Percentiles rank a stretch among this genome's conserved stretches.
These are phyloP conservation scores for Drosophila tropicalis DNA, from an alignment of 1,140 invertebrate genomes.

Conservation along the genomic window DNA sequence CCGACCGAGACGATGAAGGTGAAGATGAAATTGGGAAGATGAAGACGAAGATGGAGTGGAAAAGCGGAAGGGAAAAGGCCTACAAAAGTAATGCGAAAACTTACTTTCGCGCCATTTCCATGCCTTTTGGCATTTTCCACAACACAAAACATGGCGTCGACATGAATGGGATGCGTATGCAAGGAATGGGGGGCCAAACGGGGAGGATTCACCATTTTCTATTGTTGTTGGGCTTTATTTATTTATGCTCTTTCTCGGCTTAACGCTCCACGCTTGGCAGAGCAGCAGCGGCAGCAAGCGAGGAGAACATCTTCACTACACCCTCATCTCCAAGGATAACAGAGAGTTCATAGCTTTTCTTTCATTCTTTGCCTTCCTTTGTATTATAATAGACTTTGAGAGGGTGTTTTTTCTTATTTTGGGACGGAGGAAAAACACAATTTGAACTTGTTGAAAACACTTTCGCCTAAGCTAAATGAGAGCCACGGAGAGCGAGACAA, in stretches of 20 bases:
- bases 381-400: conserved; percentile 68
- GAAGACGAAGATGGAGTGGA: conserved; percentile 5
- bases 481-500: conserved; percentile 18
- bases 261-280: conserved; percentile 76
- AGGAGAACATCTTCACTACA: neutral
- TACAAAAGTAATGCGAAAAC: conserved; percentile 55
- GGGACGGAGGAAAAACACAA: conserved; percentile 61
- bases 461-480: conserved; percentile 52
- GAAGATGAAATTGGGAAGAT: conserved; percentile 2
- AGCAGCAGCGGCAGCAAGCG: conserved; percentile 39
- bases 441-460: conserved; percentile 79
- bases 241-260: conserved; percentile 80
- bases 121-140: conserved; percentile 64
- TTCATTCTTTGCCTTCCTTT: conserved; percentile 43
- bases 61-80: neutral
- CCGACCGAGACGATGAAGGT: conserved; percentile 3
- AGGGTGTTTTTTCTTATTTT: conserved; percentile 48
- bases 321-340: conserved; percentile 12
- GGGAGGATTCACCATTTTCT: conserved; percentile 72
- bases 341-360: conserved; percentile 62
- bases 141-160: conserved; percentile 25
- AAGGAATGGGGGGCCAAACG: conserved; percentile 20
- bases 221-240: conserved; percentile 70
- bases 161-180: conserved; percentile 9
- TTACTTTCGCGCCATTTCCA: conserved; percentile 77